Evolutionary conservation across 1,140 invertebrate species (phyloP).

Genomic region (Brachionus angularis): DNA sequence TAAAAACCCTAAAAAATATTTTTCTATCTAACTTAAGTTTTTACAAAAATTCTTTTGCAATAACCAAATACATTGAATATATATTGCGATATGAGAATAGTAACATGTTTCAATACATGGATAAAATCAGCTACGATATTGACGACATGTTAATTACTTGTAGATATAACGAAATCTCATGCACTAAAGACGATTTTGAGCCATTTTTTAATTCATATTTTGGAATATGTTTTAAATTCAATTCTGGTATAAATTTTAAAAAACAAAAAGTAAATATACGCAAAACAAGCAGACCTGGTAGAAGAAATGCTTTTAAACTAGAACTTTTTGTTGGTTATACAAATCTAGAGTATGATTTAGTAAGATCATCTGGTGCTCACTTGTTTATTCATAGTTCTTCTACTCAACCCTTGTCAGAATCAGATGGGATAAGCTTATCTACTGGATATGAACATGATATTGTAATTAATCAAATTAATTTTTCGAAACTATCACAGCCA

Average conservation of each 20-base stretch:
- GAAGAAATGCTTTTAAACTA: neutral
- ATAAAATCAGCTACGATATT: no score
- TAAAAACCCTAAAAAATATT: no score
- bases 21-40: no score
- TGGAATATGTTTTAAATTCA: constrained; percentile 34
- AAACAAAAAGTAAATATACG: neutral
- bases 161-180: neutral
- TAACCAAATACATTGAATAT: no score
- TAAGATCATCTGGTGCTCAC: neutral
- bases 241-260: constrained; percentile 20
- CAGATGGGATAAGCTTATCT: neutral
- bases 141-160: no score
- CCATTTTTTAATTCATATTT: neutral
- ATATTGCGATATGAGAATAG: no score
- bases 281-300: neutral
- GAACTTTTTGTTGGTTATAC: constrained; percentile 17
- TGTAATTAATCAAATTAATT: neutral
- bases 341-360: neutral
- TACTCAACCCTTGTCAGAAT: neutral
- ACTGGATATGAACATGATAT: neutral
- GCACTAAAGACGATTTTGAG: constrained; percentile 7
- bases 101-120: no score
- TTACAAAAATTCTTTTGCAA: no score
- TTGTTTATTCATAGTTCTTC: constrained; percentile 9
- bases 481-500: neutral